Evolutionary conservation across 2,113 vertebrate species (phyloP), one percentile per base, ranked within the genome.

Genomic region (Chaetodon trifascialis): DNA sequence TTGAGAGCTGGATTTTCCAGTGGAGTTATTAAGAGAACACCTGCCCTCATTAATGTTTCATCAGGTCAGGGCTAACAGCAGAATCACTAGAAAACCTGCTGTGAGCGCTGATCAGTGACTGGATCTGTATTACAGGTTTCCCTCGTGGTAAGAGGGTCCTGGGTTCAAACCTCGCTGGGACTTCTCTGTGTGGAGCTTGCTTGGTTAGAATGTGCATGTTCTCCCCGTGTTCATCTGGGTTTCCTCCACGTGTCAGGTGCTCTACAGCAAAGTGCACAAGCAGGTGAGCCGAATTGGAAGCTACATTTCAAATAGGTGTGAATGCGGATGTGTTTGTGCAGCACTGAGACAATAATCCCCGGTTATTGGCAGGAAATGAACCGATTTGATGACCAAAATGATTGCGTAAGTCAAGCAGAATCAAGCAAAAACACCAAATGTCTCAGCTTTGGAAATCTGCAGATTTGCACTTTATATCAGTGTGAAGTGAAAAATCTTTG

Each of bases 11-110:
- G 40, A 76, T 86, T 91, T 88, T 86, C 64, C 70, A 21, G 65
- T 25, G 15, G 36, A 60, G 71, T 83, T 84, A 83, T 85, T 79
- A 79, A 51, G 80, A 84, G 83, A 69, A 63, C 88, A 90, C 74
- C 88, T 82, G 56, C 76, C 51, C 47, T 84, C 80, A 76, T 83
- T 65, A 83, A 84, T 36, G 78, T 85, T 25, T 87, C 68, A 66
- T 63, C 8, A 4, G 73, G 62, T 63, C 71, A 17, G 60, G 3
- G 59, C 56, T 46, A 36, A 73, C 46, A 7, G 68, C 56, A 55
- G 76, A 60, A 60, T 42, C 58, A 16, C 11, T 21, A 11, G 47
- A 76, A 82, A 44, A 59, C 49, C 11, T 64, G 75, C 68, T 56
- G 40, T 30, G 30, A 30, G 30, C 30, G 42, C 34, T 64, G 38